Percentiles rank a stretch among this genome's conserved stretches.
phyloP scores from a whole-genome alignment of 2,888 invertebrate species.

The Darwinula stevensoni region DNA sequence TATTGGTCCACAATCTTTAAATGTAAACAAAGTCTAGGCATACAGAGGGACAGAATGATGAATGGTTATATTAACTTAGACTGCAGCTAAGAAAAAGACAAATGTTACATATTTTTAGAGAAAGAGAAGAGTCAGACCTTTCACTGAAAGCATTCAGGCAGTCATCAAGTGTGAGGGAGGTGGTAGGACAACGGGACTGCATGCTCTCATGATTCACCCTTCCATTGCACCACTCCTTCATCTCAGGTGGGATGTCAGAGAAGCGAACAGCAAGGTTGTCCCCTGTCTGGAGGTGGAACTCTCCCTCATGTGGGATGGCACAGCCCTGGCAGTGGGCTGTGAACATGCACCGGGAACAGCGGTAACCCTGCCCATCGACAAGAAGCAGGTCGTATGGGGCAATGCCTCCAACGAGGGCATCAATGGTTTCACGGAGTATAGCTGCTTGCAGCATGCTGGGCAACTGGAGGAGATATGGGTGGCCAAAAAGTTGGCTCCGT shows the following conservation, averaged over 20 bases:
- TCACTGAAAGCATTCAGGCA: constrained; percentile 29
- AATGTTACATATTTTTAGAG: too few relatives aligned
- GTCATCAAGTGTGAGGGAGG: constrained; percentile 25
- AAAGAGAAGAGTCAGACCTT: constrained; percentile 14
- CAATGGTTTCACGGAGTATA: constrained; percentile 20
- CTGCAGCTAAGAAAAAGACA: too few relatives aligned
- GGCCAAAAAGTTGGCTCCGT: constrained; percentile 17
- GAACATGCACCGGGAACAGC: constrained; percentile 27
- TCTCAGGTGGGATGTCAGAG: constrained; percentile 17
- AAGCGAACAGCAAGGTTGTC: constrained; percentile 15
- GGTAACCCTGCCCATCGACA: constrained; percentile 24
- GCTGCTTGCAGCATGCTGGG: constrained; percentile 22
- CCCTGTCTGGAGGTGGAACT: constrained; percentile 14
- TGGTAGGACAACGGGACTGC: constrained; percentile 19
- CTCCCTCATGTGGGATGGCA: constrained; percentile 11
- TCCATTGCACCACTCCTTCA: constrained; percentile 12
- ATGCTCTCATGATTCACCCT: constrained; percentile 21
- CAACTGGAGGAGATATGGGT: constrained; percentile 24
- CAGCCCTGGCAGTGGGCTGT: constrained; percentile 26
- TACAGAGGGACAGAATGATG: too few relatives aligned
- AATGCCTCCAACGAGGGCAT: constrained; percentile 19
- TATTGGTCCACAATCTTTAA: too few relatives aligned
- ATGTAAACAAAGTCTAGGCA: too few relatives aligned
- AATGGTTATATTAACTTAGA: too few relatives aligned
- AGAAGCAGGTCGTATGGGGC: constrained; percentile 21